Base-by-base conservation (phyloP, 2,888 invertebrate species). In the Micropterix aruncella region DNA sequence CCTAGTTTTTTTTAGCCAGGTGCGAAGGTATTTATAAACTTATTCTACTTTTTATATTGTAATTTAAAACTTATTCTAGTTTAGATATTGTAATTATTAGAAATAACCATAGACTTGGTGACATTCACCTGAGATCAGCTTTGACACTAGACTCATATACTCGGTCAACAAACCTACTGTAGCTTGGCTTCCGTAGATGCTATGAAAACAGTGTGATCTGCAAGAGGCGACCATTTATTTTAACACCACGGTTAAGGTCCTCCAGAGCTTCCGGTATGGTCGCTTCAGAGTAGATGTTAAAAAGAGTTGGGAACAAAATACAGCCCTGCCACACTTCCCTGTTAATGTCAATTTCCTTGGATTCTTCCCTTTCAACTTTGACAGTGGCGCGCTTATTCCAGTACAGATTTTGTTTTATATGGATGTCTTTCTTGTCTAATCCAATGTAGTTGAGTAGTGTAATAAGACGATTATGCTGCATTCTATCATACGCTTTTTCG, bases 371-470 rank as follows among this genome's bases (percentile, higher is more conserved):
- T 27, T 27, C 7, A 9, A 27, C 12, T 27, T n/a, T 27, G n/a
- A 27, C 12, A 27, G 36, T 27, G 7, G 36, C n/a, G n/a, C n/a
- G n/a, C n/a, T n/a, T n/a, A n/a, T 27, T 27, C 36, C 36, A 27
- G 36, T 27, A 27, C 12, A n/a, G 36, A n/a, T 27, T 27, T 27
- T n/a, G n/a, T n/a, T n/a, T n/a, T n/a, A n/a, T n/a, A n/a, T n/a
- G n/a, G n/a, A n/a, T n/a, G n/a, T n/a, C 36, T 27, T n/a, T n/a
- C 36, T 27, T 27, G 36, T 27, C 36, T n/a, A 27, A 27, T 27
- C 36, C 36, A 9, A 27, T 27, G n/a, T 27, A 9, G 36, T n/a
- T 27, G 36, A 27, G 36, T 7, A 27, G 36, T n/a, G n/a, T n/a
- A n/a, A n/a, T n/a, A n/a, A n/a, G n/a, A n/a, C n/a, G n/a, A n/a